phyloP scores from a whole-genome alignment of 2,888 invertebrate genomes.

The Plebejus anna region DNA sequence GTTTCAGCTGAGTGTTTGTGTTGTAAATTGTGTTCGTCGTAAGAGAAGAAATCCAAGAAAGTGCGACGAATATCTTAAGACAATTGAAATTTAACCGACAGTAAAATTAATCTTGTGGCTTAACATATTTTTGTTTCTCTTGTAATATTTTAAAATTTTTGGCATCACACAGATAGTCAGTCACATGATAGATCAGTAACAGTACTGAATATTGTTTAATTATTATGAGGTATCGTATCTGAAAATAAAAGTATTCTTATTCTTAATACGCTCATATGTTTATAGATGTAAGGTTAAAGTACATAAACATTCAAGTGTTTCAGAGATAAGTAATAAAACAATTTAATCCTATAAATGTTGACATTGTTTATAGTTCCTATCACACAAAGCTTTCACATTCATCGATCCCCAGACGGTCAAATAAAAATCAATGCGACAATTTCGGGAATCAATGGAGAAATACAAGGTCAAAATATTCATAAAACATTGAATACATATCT shows the following conservation, averaged over 20 bases:
- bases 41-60: not conserved
- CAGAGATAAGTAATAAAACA: not conserved
- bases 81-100: too few species aligned
- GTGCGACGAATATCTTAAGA: not conserved
- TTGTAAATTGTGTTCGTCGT: not conserved
- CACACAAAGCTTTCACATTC: not conserved
- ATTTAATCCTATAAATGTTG: not conserved
- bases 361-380: not conserved
- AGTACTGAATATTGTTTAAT: too few species aligned
- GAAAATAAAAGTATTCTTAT: too few species aligned
- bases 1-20: conserved; percentile 6
- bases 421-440: not conserved
- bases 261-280: too few species aligned
- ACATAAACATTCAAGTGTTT: too few species aligned
- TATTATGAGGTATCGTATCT: too few species aligned
- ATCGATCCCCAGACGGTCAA: not conserved
- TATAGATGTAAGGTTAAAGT: too few species aligned
- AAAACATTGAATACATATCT: conserved; percentile 34
- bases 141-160: too few species aligned
- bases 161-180: too few species aligned
- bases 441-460: not conserved
- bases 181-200: too few species aligned
- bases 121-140: not conserved
- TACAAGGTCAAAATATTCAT: conserved; percentile 23
- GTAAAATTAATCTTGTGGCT: not conserved